Evolutionary conservation across 2,888 invertebrate genomes (phyloP), one percentile per base, ranked within the genome.

Genomic region (Papilio gigon): DNA sequence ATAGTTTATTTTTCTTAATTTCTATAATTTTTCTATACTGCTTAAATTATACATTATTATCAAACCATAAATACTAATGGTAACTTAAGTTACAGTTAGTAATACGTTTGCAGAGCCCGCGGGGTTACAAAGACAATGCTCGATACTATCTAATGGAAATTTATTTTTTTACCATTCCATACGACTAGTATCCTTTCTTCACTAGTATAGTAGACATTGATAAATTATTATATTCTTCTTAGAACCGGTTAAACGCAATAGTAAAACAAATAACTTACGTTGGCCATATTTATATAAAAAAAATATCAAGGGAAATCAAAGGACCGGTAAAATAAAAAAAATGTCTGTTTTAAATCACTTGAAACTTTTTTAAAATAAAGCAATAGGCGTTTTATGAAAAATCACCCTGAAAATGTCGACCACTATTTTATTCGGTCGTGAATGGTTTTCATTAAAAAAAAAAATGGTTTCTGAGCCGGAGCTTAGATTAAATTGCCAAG

Each of bases 401-500:
- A 42, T 58, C n/a, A 30, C 20, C 20, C 11, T 65, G 33, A 65
- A 65, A 44, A 12, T 59, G 14, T 59, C 14, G n/a, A 14, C n/a
- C 5, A 22, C 17, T n/a, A 20, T 42, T 40, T 42, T 44, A 33
- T 42, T 20, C 27, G 6, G 44, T 20, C 33, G 12, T 37, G 30
- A 17, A 33, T 35, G 44, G 27, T 53, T 61, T 47, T 61, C 40
- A 53, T 56, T 62, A 44, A 25, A 63, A 63, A 53, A 61, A 61
- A 53, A 44, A 42, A 56, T 53, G 56, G 40, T 67, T 58, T 62
- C 56, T 40, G 30, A 35, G 44, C 17, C 56, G 33, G 42, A 20
- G 67, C 22, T 62, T 58, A 44, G 62, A 67, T 63, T 62, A 63
- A 67, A 62, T 56, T 67, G 56, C 67, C 42, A 56, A 56, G 62